Evolutionary conservation across 2,113 vertebrate genomes (phyloP).

Genomic region (Myanophis thanlyinensis): DNA sequence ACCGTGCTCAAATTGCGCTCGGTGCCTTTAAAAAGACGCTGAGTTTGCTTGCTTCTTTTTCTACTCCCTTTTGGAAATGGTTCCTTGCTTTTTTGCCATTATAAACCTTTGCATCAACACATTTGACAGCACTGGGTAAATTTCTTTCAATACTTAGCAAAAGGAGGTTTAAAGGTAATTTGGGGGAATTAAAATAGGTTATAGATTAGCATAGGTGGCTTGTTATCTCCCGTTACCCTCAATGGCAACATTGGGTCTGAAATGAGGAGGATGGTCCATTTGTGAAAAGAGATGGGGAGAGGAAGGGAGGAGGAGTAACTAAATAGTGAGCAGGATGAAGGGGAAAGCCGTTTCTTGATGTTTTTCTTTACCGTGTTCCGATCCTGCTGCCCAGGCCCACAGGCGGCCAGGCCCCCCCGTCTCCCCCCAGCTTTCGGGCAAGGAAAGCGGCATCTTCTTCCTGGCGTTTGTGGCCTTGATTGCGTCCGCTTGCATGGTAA

Average conservation of each 20-base stretch:
- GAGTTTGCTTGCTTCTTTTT: not conserved
- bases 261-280: not conserved
- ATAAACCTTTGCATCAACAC: not conserved
- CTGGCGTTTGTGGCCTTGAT: constrained; percentile 63
- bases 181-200: not conserved
- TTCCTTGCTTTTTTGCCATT: not conserved
- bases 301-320: too few species aligned
- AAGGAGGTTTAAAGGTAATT: not conserved
- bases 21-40: not conserved
- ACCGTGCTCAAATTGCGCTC: not conserved
- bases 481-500: constrained; percentile 70
- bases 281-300: too few species aligned
- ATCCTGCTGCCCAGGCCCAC: not conserved
- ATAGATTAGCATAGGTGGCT: not conserved
- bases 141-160: not conserved
- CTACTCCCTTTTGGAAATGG: not conserved
- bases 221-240: not conserved
- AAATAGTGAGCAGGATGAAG: too few species aligned
- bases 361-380: not conserved
- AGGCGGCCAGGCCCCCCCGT: not conserved
- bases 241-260: not conserved
- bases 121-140: not conserved
- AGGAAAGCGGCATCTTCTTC: constrained; percentile 47
- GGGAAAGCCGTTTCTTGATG: not conserved
- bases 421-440: not conserved